Percentiles rank a stretch among this genome's conserved stretches.
These are phyloP conservation scores for Apis florea DNA, from an alignment of 1,140 invertebrate genomes.

Conservation along the genomic window DNA sequence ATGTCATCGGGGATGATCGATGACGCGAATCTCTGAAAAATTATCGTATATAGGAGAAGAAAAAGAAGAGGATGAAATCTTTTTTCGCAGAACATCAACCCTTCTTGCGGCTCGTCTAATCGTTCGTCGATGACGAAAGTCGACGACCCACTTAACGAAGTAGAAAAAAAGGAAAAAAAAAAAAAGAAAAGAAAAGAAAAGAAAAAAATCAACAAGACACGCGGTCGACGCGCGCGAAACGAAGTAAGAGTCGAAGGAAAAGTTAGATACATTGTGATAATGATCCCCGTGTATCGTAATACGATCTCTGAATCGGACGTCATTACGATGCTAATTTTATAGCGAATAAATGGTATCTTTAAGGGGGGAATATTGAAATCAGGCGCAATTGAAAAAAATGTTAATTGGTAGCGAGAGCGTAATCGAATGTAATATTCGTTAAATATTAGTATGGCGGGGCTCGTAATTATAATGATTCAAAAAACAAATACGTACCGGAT, in stretches of 20 bases:
- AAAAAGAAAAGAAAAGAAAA: not conserved
- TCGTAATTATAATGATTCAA: not conserved
- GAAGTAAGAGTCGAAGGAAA: not conserved
- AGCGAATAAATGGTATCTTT: not conserved
- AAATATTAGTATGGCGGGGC: not conserved
- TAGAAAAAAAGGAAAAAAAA: not conserved
- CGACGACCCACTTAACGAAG: slow-evolving; percentile 24
- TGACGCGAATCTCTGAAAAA: not conserved
- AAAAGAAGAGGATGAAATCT: not conserved
- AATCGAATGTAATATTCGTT: not conserved
- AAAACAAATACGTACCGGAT: not conserved
- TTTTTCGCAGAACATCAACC: not conserved
- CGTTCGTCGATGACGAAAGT: slow-evolving; percentile 13
- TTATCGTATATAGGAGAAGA: not conserved
- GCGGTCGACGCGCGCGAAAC: not conserved
- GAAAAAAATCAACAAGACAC: slow-evolving; percentile 2
- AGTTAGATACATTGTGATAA: slow-evolving; percentile 23
- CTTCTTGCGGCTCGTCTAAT: not conserved
- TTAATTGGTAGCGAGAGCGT: not conserved
- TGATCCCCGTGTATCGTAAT: not conserved
- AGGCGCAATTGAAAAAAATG: not conserved
- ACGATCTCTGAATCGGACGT: not conserved
- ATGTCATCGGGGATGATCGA: not conserved
- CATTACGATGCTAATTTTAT: slow-evolving; percentile 35
- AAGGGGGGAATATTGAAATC: not conserved